These are phyloP conservation scores for Brevimyrus niger DNA, from an alignment of 2,113 vertebrate species.

Conservation along the genomic window DNA sequence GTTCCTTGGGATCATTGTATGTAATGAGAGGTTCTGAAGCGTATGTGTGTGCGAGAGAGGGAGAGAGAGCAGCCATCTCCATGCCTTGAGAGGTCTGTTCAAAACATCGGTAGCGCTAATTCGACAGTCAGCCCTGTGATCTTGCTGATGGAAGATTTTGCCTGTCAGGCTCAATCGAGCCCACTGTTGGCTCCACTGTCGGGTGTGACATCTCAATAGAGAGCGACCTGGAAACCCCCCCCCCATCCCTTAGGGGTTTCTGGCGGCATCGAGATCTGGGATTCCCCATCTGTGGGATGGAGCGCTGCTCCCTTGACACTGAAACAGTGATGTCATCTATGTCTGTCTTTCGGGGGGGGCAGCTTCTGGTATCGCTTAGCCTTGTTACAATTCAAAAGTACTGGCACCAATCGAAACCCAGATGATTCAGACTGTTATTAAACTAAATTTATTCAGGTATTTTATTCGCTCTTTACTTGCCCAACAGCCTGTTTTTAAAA, in stretches of 20 bases:
- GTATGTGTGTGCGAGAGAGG: not conserved
- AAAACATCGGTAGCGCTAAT: not conserved
- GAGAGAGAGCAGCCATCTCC: not conserved
- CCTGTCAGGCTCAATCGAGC: slow-evolving; percentile 1
- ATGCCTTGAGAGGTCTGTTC: not conserved
- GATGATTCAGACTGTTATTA: not conserved
- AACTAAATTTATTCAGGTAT: not conserved
- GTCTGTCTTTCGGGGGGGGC: not conserved
- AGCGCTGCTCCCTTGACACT: not conserved
- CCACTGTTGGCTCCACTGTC: not conserved
- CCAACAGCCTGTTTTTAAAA: not conserved
- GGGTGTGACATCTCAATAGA: slow-evolving; percentile 8
- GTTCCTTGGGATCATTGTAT: not conserved
- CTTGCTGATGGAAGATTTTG: not conserved
- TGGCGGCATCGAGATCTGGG: not conserved
- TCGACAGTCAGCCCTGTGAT: not conserved
- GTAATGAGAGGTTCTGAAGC: not conserved
- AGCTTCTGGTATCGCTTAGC: not conserved
- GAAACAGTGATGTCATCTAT: not conserved
- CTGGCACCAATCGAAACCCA: not conserved
- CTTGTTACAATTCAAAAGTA: not conserved
- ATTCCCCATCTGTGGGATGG: not conserved
- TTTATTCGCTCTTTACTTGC: not conserved
- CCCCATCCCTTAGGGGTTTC: not conserved
- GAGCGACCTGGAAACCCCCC: not conserved